phyloP scores from a whole-genome alignment of 2,888 invertebrate species.

The Drosophila birchii region DNA sequence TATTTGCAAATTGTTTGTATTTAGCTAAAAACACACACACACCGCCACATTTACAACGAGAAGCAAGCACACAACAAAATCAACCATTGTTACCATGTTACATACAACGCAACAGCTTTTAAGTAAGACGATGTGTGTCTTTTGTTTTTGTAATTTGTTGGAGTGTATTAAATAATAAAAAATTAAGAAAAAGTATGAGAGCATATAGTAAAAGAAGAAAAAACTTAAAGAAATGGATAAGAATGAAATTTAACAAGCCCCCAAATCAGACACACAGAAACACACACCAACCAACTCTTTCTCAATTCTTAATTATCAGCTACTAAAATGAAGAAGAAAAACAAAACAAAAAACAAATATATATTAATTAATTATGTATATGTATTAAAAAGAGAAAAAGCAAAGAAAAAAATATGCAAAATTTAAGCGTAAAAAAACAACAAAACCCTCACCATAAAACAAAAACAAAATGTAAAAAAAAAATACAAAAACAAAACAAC shows the following conservation, averaged over 20 bases:
- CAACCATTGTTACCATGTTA: slow-evolving; percentile 52
- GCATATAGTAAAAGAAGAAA: not conserved
- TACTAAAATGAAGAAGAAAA: slow-evolving; percentile 47
- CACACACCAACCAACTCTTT: slow-evolving; percentile 53
- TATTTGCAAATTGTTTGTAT: slow-evolving; percentile 51
- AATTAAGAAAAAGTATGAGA: slow-evolving; percentile 30
- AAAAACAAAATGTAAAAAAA: slow-evolving; percentile 37
- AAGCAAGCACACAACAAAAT: slow-evolving; percentile 52
- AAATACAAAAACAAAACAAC: slow-evolving; percentile 20
- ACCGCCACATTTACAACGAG: slow-evolving; percentile 40
- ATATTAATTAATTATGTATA: slow-evolving; percentile 75
- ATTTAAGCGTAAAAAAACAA: slow-evolving; percentile 44
- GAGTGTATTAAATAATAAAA: slow-evolving; percentile 48
- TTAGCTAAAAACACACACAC: slow-evolving; percentile 22
- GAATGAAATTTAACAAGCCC: slow-evolving; percentile 36
- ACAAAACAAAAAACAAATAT: slow-evolving; percentile 29
- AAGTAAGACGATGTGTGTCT: slow-evolving; percentile 64
- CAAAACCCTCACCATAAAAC: slow-evolving; percentile 46
- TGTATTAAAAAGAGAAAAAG: slow-evolving; percentile 49
- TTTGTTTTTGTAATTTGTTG: slow-evolving; percentile 70
- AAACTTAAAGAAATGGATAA: slow-evolving; percentile 12
- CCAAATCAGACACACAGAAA: slow-evolving; percentile 32
- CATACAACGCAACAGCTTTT: slow-evolving; percentile 54
- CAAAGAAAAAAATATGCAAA: slow-evolving; percentile 49
- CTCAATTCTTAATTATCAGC: slow-evolving; percentile 74